These are phyloP conservation scores for Melanotaenia parkinsoni DNA, from an alignment of 2,797 vertebrate species.

Conservation along the genomic window DNA sequence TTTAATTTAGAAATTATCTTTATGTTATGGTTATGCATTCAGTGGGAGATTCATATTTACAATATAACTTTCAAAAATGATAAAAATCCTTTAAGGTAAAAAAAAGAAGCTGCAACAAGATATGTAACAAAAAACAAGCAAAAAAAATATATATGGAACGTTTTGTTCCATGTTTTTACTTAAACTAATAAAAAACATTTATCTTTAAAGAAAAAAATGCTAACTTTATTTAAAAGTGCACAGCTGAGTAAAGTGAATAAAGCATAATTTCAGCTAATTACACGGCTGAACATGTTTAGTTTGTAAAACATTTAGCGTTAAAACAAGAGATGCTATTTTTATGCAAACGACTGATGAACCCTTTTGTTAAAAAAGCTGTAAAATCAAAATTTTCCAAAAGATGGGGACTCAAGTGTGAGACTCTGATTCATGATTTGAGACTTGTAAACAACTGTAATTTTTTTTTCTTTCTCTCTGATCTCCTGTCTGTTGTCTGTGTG, in stretches of 20 bases:
- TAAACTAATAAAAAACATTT: conserved; percentile 40
- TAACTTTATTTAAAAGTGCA: conserved; percentile 33
- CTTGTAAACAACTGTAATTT: too few species aligned
- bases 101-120: conserved; percentile 38
- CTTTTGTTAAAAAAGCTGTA: conserved; percentile 13
- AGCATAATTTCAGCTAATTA: conserved; percentile 35
- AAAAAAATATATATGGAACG: not conserved
- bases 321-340: conserved; percentile 45
- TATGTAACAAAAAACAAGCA: conserved; percentile 42
- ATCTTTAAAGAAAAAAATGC: not conserved
- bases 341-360: conserved; percentile 38
- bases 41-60: conserved; percentile 48
- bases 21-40: conserved; percentile 34
- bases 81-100: conserved; percentile 39
- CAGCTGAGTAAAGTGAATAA: conserved; percentile 27
- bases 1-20: conserved; percentile 60
- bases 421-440: too few species aligned
- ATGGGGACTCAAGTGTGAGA: too few species aligned
- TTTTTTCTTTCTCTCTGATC: too few species aligned
- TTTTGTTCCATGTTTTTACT: conserved; percentile 44
- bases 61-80: conserved; percentile 43
- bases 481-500: too few species aligned
- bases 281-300: conserved; percentile 40
- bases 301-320: conserved; percentile 30
- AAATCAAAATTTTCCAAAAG: conserved; percentile 4